Percentiles rank a stretch among this genome's conserved stretches.
Conservation (phyloP, 92 coral and sea anemone species). For the Bergia puertoricense region DNA sequence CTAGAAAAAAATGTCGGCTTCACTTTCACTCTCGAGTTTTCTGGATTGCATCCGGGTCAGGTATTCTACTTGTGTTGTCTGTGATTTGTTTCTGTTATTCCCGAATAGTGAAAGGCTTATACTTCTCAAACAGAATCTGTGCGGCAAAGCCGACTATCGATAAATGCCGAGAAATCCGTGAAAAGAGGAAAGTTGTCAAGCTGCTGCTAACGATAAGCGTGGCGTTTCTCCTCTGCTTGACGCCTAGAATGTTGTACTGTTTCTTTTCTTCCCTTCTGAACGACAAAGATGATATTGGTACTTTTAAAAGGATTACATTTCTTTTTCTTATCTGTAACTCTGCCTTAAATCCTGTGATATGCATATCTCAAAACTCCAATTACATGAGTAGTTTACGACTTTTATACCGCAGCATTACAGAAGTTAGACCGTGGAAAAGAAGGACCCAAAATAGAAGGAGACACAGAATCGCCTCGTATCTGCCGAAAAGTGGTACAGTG, state of each 20-base stretch:
- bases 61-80: constrained; percentile 35
- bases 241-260: constrained; percentile 52
- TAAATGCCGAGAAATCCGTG: constrained; percentile 23
- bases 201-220: constrained; percentile 47
- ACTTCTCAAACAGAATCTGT: constrained; percentile 25
- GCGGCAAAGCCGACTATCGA: constrained; percentile 24
- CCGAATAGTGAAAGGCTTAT: constrained; percentile 53
- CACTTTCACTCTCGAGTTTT: constrained; percentile 49
- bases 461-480: not conserved
- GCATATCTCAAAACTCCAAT: constrained; percentile 58
- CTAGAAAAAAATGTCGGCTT: constrained; percentile 43
- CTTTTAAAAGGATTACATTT: constrained; percentile 51
- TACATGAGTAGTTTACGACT: constrained; percentile 2
- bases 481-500: not conserved
- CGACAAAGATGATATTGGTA: not conserved
- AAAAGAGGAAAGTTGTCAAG: constrained; percentile 50
- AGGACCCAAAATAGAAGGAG: not conserved
- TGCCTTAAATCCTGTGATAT: constrained; percentile 63
- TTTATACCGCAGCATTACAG: not conserved
- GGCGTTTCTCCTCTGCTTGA: constrained; percentile 54
- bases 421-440: not conserved
- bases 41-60: constrained; percentile 58
- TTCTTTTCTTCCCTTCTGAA: constrained; percentile 52
- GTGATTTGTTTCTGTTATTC: constrained; percentile 60
- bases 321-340: constrained; percentile 62